Conservation (phyloP, 2,797 vertebrate species). For the Pterois miles region DNA sequence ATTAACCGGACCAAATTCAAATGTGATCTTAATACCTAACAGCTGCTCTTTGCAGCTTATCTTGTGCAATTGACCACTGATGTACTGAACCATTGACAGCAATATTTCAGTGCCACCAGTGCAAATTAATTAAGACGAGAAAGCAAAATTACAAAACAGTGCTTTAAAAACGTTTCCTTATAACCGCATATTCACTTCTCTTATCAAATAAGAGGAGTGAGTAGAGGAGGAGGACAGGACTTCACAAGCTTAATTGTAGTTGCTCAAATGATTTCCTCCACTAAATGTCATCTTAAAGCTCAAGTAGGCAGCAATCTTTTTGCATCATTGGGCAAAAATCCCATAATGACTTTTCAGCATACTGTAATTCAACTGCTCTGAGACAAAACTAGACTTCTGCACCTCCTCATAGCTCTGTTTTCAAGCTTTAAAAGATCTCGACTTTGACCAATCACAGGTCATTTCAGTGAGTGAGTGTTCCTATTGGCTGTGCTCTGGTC, state of each 20-base stretch:
- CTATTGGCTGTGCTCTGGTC: too few relatives aligned
- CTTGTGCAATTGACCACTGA: not conserved
- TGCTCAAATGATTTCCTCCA: slow-evolving; percentile 50
- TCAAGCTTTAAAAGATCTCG: too few relatives aligned
- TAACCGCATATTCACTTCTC: not conserved
- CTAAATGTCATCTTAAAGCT: slow-evolving; percentile 59
- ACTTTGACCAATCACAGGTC: too few relatives aligned
- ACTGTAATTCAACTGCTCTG: too few relatives aligned
- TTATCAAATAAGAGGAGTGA: not conserved
- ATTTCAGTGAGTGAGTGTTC: too few relatives aligned
- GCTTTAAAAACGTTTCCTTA: not conserved
- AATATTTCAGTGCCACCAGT: not conserved
- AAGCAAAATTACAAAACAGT: not conserved
- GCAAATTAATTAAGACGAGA: not conserved
- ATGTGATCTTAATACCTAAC: not conserved
- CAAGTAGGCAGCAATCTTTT: too few relatives aligned
- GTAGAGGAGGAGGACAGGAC: not conserved
- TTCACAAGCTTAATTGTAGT: slow-evolving; percentile 48
- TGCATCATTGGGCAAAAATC: too few relatives aligned
- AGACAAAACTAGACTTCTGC: too few relatives aligned
- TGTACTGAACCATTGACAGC: not conserved
- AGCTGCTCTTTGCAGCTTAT: not conserved
- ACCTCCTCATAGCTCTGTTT: too few relatives aligned
- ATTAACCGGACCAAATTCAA: not conserved
- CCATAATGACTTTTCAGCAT: too few relatives aligned